phyloP scores from a whole-genome alignment of 2,113 vertebrate species.

The Ginglymostoma cirratum region DNA sequence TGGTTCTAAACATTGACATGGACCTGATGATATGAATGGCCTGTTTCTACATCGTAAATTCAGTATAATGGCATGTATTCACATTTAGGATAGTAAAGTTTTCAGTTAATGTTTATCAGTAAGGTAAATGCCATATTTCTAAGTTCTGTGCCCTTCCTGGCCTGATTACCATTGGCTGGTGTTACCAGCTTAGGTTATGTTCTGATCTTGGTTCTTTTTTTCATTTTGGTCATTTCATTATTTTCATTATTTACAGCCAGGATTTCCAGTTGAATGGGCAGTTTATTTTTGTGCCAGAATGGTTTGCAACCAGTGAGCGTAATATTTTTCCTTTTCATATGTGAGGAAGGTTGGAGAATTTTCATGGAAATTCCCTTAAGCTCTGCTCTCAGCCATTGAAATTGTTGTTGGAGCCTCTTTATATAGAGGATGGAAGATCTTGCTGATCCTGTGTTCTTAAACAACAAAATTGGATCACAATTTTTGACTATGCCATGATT shows the following conservation, averaged over 20 bases:
- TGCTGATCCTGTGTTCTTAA: not conserved
- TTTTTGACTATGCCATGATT: not conserved
- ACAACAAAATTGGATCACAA: not conserved
- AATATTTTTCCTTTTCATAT: not conserved
- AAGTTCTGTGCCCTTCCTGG: not conserved
- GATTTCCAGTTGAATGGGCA: slow-evolving; percentile 18
- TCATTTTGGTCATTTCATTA: not conserved
- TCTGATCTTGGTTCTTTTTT: not conserved
- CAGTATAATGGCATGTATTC: not conserved
- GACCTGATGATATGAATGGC: not conserved
- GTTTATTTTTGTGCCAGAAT: not conserved
- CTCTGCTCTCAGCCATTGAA: not conserved
- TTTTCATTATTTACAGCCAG: not conserved
- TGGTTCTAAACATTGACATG: not conserved
- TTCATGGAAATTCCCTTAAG: not conserved
- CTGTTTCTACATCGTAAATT: not conserved
- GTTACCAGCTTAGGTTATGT: not conserved
- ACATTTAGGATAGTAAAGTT: not conserved
- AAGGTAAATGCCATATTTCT: not conserved
- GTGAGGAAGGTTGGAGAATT: not conserved
- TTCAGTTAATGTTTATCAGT: not conserved
- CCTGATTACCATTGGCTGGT: not conserved
- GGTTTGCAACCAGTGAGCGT: not conserved
- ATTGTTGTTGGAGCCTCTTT: not conserved
- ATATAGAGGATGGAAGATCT: not conserved